phyloP scores from a whole-genome alignment of 2,888 invertebrate species.

The Melitaea athalia region DNA sequence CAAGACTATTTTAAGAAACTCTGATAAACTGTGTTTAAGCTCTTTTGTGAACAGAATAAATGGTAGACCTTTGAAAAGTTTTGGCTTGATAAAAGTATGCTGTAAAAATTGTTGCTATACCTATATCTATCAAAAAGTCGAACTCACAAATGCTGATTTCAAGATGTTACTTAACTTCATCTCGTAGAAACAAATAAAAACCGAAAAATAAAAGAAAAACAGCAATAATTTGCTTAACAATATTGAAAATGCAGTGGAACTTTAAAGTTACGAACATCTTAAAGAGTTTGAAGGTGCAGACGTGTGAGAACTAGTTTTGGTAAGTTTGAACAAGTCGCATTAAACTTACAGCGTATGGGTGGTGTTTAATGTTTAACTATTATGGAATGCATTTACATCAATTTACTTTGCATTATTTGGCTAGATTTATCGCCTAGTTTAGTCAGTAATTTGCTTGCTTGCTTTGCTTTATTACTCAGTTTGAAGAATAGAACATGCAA shows the following conservation, averaged over 20 bases:
- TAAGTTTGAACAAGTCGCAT: constrained; percentile 26
- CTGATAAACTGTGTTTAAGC: too few species aligned
- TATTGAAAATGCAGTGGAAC: constrained; percentile 27
- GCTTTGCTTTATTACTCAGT: neutral
- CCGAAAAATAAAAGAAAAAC: neutral
- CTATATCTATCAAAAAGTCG: too few species aligned
- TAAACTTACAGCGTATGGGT: constrained; percentile 16
- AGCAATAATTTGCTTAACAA: constrained; percentile 22
- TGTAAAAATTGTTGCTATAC: too few species aligned
- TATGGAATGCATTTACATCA: neutral
- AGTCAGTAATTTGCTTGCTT: neutral
- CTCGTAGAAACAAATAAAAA: too few species aligned
- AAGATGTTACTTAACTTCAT: too few species aligned
- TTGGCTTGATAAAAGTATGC: too few species aligned
- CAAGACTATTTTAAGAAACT: too few species aligned
- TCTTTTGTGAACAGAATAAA: too few species aligned
- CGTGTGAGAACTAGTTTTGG: constrained; percentile 26
- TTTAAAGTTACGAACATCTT: constrained; percentile 24
- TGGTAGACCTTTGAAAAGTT: too few species aligned
- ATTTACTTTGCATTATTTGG: neutral
- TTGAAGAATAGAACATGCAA: too few species aligned
- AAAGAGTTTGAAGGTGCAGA: constrained; percentile 15
- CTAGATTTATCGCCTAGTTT: neutral
- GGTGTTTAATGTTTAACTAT: constrained; percentile 1
- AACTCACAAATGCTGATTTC: too few species aligned